phyloP scores from a whole-genome alignment of 2,888 invertebrate genomes.

The Drosophila parthenogenetica region DNA sequence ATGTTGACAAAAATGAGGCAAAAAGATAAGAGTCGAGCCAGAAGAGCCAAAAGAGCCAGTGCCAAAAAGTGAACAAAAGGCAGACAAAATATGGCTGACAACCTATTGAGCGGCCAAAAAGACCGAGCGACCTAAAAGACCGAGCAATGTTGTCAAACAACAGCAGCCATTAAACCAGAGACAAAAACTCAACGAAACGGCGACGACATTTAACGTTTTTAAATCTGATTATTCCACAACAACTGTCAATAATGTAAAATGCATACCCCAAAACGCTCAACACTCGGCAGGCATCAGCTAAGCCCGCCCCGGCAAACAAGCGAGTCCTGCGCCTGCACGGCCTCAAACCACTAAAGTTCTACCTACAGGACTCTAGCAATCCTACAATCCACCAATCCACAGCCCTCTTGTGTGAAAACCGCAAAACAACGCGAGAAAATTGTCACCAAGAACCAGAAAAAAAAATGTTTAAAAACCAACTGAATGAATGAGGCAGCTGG shows the following conservation, averaged over 20 bases:
- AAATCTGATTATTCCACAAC: conserved; percentile 82
- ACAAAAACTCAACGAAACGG: conserved; percentile 48
- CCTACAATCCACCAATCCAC: background rate
- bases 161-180: conserved; percentile 7
- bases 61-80: conserved; percentile 61
- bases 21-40: conserved; percentile 54
- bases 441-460: conserved; percentile 58
- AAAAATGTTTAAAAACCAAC: conserved; percentile 4
- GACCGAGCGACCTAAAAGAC: background rate
- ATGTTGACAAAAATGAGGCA: conserved; percentile 55
- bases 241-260: conserved; percentile 79
- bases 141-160: conserved; percentile 2
- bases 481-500: background rate
- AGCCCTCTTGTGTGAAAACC: conserved; percentile 52
- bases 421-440: conserved; percentile 80
- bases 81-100: conserved; percentile 65
- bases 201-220: conserved; percentile 79
- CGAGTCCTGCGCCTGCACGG: conserved; percentile 13
- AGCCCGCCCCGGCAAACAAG: conserved; percentile 56
- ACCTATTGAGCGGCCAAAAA: conserved; percentile 23
- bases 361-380: conserved; percentile 2
- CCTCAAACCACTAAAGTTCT: conserved; percentile 3
- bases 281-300: conserved; percentile 36
- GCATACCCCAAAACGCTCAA: conserved; percentile 33
- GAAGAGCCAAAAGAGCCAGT: conserved; percentile 39